Base-by-base conservation (phyloP, 2,888 invertebrate genomes). In the Deilephila porcellus region DNA sequence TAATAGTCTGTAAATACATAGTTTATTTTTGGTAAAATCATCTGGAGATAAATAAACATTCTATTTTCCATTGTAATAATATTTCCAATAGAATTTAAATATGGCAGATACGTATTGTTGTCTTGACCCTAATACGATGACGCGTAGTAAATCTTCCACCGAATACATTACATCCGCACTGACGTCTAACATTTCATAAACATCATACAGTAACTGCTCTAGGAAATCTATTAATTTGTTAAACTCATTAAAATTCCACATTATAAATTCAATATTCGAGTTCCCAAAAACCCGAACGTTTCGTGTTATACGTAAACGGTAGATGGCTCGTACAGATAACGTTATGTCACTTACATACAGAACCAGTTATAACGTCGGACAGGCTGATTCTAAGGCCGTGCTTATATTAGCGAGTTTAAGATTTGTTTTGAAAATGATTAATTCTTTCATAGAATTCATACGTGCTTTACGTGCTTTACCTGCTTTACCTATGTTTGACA, bases 301-400 rank as follows among this genome's bases (percentile, higher is more conserved):
- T 72, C 70, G 19, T 67, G 37, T 37, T 59, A 67, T 73, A 64
- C 59, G 45, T 29, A 37, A 70, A 72, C 74, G 45, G 53, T 45
- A 60, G 60, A 72, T 72, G 34, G 53, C 72, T 72, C 29, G 74
- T 25, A n/a, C 19, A 77, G 77, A 76, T 77, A 78, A 74, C 73
- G 72, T 75, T 77, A 75, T 76, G 71, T 75, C 71, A 76, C 56
- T 74, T 64, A 72, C 52, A 62, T 70, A 64, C 52, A 64, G 34
- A 74, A 71, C 74, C 70, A 60, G 76, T 74, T 75, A 73, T 71
- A 63, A 70, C 60, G 25, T 71, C 52, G 63, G 72, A 67, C 70
- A 63, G 56, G 62, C 53, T 8, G 25, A 45, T 73, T 37, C 25
- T 67, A 67, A 67, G 29, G 67, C 59, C 20, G 32, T 37, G 20